Evolutionary conservation across 2,888 invertebrate genomes (phyloP).

Genomic region (Synergus itoensis): DNA sequence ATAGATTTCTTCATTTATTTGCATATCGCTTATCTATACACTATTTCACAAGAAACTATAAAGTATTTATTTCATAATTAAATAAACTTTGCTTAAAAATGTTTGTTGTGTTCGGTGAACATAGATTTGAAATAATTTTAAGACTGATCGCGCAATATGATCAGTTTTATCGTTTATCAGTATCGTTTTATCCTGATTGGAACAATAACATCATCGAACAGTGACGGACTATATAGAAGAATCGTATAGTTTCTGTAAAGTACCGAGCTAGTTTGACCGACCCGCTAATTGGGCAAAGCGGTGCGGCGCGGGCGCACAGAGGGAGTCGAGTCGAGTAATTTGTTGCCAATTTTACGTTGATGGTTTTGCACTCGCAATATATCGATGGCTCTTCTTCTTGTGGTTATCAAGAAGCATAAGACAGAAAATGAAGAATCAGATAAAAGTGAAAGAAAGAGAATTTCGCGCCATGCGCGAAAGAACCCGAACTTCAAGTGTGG

Average conservation of each 20-base stretch:
- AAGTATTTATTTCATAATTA: background rate
- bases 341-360: constrained; percentile 73
- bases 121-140: background rate
- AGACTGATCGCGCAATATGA: background rate
- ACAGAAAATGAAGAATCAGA: constrained; percentile 20
- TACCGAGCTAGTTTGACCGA: constrained; percentile 61
- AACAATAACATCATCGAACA: constrained; percentile 37
- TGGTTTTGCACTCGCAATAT: constrained; percentile 60
- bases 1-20: background rate
- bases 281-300: constrained; percentile 72
- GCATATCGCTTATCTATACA: too few species aligned
- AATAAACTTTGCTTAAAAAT: background rate
- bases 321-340: constrained; percentile 67
- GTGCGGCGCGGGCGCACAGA: constrained; percentile 56
- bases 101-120: background rate
- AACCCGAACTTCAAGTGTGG: constrained; percentile 55
- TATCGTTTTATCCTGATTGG: background rate
- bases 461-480: constrained; percentile 54
- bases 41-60: too few species aligned
- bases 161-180: too few species aligned
- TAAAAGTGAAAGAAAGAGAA: constrained; percentile 38
- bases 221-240: constrained; percentile 45
- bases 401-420: constrained; percentile 29
- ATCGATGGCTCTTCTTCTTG: constrained; percentile 47
- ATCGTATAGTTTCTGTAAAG: constrained; percentile 48